Evolutionary conservation across 2,888 invertebrate species (phyloP).

Genomic region (Drepana falcataria): DNA sequence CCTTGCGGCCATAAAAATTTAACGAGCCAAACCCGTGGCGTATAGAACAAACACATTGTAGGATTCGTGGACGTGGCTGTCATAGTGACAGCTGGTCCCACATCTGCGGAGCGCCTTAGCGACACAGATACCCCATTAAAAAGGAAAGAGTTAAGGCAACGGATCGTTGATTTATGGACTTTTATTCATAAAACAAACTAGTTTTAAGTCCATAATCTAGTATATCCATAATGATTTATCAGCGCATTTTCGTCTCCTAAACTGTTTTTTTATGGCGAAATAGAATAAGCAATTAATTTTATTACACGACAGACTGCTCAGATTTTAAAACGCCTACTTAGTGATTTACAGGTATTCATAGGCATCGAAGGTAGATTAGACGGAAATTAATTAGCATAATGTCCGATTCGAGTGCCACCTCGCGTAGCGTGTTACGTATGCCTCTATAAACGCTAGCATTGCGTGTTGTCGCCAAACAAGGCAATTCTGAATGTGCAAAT

Average conservation of each 20-base stretch:
- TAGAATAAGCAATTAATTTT: conserved; percentile 8
- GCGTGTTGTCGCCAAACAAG: conserved; percentile 24
- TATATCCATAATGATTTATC: conserved; percentile 10
- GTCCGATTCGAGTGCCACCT: conserved; percentile 22
- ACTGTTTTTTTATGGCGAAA: neutral
- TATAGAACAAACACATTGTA: conserved; percentile 56
- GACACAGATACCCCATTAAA: conserved; percentile 31
- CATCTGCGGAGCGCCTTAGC: conserved; percentile 45
- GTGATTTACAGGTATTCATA: conserved; percentile 19
- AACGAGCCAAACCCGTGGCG: conserved; percentile 68
- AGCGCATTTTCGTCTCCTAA: conserved; percentile 4
- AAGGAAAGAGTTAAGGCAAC: conserved; percentile 50
- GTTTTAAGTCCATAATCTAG: conserved; percentile 9
- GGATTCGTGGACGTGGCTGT: conserved; percentile 69
- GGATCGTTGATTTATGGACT: conserved; percentile 18
- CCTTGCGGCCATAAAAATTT: conserved; percentile 79
- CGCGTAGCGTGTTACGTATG: conserved; percentile 23
- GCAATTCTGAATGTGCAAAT: conserved; percentile 20
- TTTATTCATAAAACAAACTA: neutral
- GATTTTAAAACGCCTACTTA: conserved; percentile 17
- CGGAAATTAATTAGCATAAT: conserved; percentile 39
- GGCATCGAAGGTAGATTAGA: conserved; percentile 25
- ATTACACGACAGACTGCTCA: conserved; percentile 7
- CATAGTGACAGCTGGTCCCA: conserved; percentile 69
- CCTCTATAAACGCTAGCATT: conserved; percentile 18